Conservation (phyloP, 2,888 invertebrate genomes). For the Pheosia tremula region DNA sequence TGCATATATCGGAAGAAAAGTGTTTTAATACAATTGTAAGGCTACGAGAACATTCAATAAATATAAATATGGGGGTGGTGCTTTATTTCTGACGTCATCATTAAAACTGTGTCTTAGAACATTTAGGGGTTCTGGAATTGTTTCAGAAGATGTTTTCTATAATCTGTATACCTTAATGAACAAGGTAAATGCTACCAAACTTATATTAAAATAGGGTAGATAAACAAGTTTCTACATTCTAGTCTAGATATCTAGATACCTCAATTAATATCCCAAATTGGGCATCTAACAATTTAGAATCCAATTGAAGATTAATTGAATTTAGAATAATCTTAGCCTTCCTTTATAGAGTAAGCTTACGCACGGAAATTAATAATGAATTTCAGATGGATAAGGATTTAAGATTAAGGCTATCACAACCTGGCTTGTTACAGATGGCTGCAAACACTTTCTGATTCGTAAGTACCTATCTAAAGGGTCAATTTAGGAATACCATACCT, state of each 20-base stretch:
- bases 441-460: too few relatives aligned
- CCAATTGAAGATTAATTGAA: not conserved
- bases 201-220: not conserved
- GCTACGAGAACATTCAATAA: too few relatives aligned
- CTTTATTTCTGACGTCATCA: too few relatives aligned
- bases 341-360: not conserved
- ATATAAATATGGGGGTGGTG: too few relatives aligned
- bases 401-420: not conserved
- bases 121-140: too few relatives aligned
- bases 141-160: too few relatives aligned
- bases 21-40: too few relatives aligned
- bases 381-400: not conserved
- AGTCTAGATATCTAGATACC: conserved; percentile 19
- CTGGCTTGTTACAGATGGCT: not conserved
- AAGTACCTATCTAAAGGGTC: too few relatives aligned
- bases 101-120: too few relatives aligned
- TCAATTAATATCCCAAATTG: conserved; percentile 12
- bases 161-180: not conserved
- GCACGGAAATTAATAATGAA: not conserved
- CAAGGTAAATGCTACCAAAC: not conserved
- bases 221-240: not conserved
- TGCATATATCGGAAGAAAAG: too few relatives aligned
- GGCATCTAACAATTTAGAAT: too few relatives aligned
- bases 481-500: too few relatives aligned
- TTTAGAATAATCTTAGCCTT: not conserved